Base-by-base conservation (phyloP, 1,140 invertebrate species). In the Drosophila aff. region DNA sequence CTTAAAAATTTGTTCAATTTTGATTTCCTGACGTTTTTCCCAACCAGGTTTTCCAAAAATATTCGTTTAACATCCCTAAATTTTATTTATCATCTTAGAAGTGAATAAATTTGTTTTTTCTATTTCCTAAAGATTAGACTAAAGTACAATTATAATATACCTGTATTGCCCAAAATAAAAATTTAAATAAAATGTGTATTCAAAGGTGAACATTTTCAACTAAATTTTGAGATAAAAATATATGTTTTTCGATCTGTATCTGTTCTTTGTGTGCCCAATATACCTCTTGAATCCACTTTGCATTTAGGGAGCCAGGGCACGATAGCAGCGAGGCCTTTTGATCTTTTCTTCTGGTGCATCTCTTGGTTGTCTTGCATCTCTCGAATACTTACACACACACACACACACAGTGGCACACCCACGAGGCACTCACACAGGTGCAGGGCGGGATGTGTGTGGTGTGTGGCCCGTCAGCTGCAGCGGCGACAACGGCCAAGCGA, bases 301-400 rank as follows among this genome's bases (percentile, higher is more conserved):
- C 33, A 58, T 47, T 50, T 49, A 13, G 43, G 64, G 49, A 71
- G 44, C 55, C 62, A 68, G 40, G 23, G 52, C 71, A 62, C 55
- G 69, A 76, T 67, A 75, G 73, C 67, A 81, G 62, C 57, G 16
- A 69, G 46, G 79, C 60, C 81, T 80, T 84, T 84, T 84, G 81
- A 84, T 84, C 81, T 84, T 84, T 72, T 72, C 67, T 72, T 78
- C 62, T 33, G 63, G 40, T 49, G 60, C 62, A 44, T 26, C 47
- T 50, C 4, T 28, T 16, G 21, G 61, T 36, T 28, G 53, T 52
- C 73, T 40, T 72, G 79, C 73, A 63, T 65, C 62, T 50, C 49
- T 36, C 23, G 28, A 21, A 71, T 65, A 62, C 62, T 38, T 26
- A 16, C 18, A 57, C 26, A 63, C 33, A 57, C 44, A 59, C 33